These are phyloP conservation scores for Zalophus californianus DNA, from an alignment of 2,797 vertebrate species.

Conservation along the genomic window DNA sequence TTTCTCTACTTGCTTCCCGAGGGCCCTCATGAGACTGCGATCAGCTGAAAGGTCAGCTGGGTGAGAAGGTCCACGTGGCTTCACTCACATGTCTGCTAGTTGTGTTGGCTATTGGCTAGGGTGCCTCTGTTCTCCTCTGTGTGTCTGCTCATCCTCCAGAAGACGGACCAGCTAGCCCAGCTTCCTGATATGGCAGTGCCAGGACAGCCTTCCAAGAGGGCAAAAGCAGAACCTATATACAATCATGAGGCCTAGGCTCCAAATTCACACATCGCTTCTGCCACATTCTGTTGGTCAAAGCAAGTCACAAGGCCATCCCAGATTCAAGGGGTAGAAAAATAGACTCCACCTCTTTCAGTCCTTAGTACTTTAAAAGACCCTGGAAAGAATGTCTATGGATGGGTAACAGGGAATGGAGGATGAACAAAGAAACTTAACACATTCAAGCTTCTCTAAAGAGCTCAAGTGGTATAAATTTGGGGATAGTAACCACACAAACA, in stretches of 20 bases:
- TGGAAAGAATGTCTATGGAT: not conserved
- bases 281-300: not conserved
- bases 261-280: not conserved
- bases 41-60: not conserved
- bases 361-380: not conserved
- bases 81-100: not conserved
- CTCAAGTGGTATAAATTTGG: not conserved
- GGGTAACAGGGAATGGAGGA: not conserved
- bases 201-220: not conserved
- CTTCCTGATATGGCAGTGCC: not conserved
- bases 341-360: not conserved
- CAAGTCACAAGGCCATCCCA: not conserved
- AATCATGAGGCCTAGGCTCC: not conserved
- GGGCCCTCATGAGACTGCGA: rapidly evolving
- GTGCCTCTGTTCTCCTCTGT: not conserved
- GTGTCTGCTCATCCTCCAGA: not conserved
- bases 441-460: not conserved
- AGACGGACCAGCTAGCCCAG: not conserved
- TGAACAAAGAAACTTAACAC: not conserved
- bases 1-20: not conserved
- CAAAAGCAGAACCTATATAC: not conserved
- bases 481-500: not conserved
- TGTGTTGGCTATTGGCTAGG: not conserved
- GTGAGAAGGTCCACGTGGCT: not conserved
- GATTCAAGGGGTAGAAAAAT: not conserved